Evolutionary conservation across 2,888 invertebrate species (phyloP).

Genomic region (Acleris literana): DNA sequence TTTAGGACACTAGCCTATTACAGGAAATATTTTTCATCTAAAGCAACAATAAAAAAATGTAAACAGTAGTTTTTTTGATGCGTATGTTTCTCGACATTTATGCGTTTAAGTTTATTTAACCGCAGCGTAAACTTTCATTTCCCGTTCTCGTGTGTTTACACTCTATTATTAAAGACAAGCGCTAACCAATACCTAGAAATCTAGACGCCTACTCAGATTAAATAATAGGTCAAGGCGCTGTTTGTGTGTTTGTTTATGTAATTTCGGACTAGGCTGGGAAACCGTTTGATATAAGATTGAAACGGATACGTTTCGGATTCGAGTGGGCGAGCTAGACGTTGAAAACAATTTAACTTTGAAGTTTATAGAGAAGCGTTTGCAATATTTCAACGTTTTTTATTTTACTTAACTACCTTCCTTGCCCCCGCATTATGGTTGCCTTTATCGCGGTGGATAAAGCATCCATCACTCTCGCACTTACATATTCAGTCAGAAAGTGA

Average conservation of each 20-base stretch:
- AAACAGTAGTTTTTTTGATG: too few species aligned
- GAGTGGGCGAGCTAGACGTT: slow-evolving; percentile 12
- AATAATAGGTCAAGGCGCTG: slow-evolving; percentile 52
- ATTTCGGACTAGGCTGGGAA: slow-evolving; percentile 25
- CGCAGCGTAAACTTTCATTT: slow-evolving; percentile 9
- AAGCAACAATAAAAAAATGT: too few species aligned
- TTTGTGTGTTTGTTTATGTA: slow-evolving; percentile 34
- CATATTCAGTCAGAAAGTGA: too few species aligned
- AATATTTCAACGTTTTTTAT: too few species aligned
- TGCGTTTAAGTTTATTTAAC: slow-evolving; percentile 7
- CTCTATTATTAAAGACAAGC: slow-evolving; percentile 41
- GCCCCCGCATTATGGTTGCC: too few species aligned
- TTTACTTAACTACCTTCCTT: too few species aligned
- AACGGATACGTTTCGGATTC: not conserved
- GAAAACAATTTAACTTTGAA: not conserved
- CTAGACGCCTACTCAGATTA: slow-evolving; percentile 44
- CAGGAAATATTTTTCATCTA: too few species aligned
- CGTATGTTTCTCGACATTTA: too few species aligned
- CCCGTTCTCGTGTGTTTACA: slow-evolving; percentile 31
- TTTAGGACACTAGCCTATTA: too few species aligned
- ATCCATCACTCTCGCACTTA: too few species aligned
- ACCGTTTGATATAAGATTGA: slow-evolving; percentile 36
- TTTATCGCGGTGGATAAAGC: too few species aligned
- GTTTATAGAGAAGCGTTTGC: too few species aligned
- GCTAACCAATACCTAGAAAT: slow-evolving; percentile 47